Percentiles rank a stretch among this genome's conserved stretches.
Conservation (phyloP, 2,888 invertebrate species). For the Zaprionus lineosus region DNA sequence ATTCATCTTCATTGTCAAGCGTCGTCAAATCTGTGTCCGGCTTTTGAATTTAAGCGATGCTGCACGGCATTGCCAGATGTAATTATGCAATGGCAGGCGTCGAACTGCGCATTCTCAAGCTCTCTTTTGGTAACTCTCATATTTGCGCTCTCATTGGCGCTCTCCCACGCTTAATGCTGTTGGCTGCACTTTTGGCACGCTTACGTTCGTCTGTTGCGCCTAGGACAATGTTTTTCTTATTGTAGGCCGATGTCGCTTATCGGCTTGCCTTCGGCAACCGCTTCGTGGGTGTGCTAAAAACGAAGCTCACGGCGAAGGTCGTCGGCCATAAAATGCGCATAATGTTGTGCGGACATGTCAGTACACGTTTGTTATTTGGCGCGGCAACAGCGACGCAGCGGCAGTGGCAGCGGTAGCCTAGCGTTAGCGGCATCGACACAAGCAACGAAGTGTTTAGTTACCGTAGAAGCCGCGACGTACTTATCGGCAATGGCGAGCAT, state of each 20-base stretch:
- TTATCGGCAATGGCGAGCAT: conserved; percentile 44
- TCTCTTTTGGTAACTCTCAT: too few relatives aligned
- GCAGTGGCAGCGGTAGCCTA: conserved; percentile 1
- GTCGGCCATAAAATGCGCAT: conserved; percentile 81
- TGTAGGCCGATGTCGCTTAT: conserved; percentile 51
- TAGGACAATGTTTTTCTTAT: conserved; percentile 80
- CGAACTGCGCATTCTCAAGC: conserved; percentile 46
- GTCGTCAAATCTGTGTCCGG: conserved; percentile 66
- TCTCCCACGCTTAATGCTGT: conserved; percentile 18
- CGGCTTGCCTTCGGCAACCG: not conserved
- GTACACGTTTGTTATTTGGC: conserved; percentile 81
- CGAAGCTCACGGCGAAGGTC: conserved; percentile 63
- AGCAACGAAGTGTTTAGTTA: conserved; percentile 17
- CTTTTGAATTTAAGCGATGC: conserved; percentile 31
- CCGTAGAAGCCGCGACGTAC: conserved; percentile 22
- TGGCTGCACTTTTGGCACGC: conserved; percentile 45
- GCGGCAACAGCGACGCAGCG: conserved; percentile 58
- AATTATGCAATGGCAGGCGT: conserved; percentile 11
- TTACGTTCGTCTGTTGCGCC: conserved; percentile 70
- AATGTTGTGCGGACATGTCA: conserved; percentile 77
- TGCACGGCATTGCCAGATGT: conserved; percentile 59
- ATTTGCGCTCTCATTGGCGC: too few relatives aligned
- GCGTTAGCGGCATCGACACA: conserved; percentile 16
- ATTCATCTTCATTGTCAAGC: conserved; percentile 71
- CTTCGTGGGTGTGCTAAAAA: conserved; percentile 70